A percentile compares a stretch with the other conserved stretches of the same genome.
Conservation (phyloP, 2,888 invertebrate species). For the Griposia aprilina region DNA sequence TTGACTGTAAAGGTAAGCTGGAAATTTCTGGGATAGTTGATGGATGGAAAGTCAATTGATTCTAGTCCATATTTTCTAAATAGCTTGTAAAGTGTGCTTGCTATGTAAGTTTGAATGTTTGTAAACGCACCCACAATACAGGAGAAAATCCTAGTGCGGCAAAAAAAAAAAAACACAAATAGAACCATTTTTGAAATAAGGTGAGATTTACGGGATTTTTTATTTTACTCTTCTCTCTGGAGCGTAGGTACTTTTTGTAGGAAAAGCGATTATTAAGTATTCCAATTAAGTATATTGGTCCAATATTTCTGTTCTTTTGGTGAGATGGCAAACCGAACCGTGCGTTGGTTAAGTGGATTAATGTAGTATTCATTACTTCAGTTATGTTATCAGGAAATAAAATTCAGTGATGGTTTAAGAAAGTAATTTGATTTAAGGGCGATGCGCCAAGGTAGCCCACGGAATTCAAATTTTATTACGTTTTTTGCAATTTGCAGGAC, state of each 20-base stretch:
- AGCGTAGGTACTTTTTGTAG: neutral
- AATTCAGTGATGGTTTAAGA: slow-evolving; percentile 19
- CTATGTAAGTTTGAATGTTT: no score
- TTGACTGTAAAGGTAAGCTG: neutral
- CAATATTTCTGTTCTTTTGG: neutral
- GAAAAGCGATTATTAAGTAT: neutral
- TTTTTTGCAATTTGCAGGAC: no score
- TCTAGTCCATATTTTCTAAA: neutral
- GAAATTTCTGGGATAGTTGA: neutral
- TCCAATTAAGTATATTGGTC: no score
- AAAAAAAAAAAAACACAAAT: no score
- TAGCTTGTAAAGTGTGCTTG: neutral
- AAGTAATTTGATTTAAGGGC: slow-evolving; percentile 37
- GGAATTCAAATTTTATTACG: no score
- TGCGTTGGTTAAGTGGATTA: neutral
- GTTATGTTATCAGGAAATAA: slow-evolving; percentile 22
- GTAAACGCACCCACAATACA: no score
- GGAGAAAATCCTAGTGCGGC: no score
- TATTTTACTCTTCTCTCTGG: neutral
- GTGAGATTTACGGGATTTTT: neutral
- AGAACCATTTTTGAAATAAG: neutral
- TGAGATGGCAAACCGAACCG: no score
- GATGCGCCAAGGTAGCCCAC: no score
- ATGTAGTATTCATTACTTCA: neutral
- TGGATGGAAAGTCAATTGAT: no score